Conservation (phyloP, 2,113 vertebrate species). For the Thamnophis sirtalis region DNA sequence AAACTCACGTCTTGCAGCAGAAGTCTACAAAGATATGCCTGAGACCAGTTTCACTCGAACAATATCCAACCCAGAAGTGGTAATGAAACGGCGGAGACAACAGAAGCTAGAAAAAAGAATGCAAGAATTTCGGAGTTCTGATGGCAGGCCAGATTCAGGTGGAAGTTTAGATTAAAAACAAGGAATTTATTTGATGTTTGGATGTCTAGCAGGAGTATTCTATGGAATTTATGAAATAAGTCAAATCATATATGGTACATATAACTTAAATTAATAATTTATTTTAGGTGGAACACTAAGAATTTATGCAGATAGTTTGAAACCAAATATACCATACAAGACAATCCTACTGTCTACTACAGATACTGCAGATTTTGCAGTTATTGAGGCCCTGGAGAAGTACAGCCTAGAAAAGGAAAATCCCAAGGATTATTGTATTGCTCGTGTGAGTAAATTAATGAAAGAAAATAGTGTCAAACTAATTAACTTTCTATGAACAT, state of each 20-base stretch:
- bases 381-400: constrained; percentile 94
- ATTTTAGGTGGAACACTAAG: constrained; percentile 88
- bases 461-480: neutral
- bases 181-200: neutral
- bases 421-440: constrained; percentile 93
- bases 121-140: constrained; percentile 94
- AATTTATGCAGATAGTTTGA: constrained; percentile 95
- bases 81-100: constrained; percentile 94
- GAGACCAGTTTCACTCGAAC: constrained; percentile 98
- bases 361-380: constrained; percentile 91
- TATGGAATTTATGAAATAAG: neutral
- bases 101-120: constrained; percentile 95
- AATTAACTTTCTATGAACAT: neutral
- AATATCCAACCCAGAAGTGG: constrained; percentile 97
- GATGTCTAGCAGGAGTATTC: neutral
- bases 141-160: constrained; percentile 95
- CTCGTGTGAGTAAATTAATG: constrained; percentile 74
- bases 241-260: neutral
- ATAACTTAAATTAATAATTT: constrained; percentile 17
- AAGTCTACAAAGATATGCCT: constrained; percentile 99
- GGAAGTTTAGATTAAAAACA: neutral
- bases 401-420: constrained; percentile 95
- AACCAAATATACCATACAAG: constrained; percentile 97
- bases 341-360: constrained; percentile 95
- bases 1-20: constrained; percentile 90